A percentile compares a stretch with the other conserved stretches of the same genome.
Conservation (phyloP, 2,113 vertebrate species). For the Notarius quadriscutis region DNA sequence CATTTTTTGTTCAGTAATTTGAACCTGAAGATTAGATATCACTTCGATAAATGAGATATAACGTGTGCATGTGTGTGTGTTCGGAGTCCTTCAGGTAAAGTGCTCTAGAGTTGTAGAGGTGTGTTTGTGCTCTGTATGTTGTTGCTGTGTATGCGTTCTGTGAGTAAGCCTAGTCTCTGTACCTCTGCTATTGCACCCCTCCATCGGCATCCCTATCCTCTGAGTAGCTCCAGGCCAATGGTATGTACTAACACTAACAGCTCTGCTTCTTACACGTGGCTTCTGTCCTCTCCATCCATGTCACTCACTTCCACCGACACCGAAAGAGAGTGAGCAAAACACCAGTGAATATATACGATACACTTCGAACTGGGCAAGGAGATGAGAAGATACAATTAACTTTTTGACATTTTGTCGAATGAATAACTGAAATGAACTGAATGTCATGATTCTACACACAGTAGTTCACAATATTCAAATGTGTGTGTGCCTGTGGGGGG, state of each 20-base stretch:
- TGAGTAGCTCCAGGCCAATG: conserved; percentile 90
- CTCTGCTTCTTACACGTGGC: conserved; percentile 65
- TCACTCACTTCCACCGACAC: conserved; percentile 47
- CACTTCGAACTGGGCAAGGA: too few relatives aligned
- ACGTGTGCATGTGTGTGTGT: not conserved
- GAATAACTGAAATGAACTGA: not conserved
- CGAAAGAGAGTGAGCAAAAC: conserved; percentile 73
- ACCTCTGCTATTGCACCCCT: conserved; percentile 81
- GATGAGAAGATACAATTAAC: not conserved
- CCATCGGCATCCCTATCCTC: conserved; percentile 83
- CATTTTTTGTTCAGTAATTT: not conserved
- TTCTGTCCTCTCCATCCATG: conserved; percentile 59
- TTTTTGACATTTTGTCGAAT: not conserved
- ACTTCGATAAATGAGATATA: not conserved
- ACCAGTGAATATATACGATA: not conserved
- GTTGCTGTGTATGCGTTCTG: conserved; percentile 77
- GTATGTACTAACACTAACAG: conserved; percentile 87
- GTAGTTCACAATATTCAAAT: not conserved
- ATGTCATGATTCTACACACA: not conserved
- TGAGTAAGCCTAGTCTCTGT: conserved; percentile 96
- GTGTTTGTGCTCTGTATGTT: conserved; percentile 38
- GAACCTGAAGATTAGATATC: not conserved
- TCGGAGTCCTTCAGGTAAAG: conserved; percentile 27
- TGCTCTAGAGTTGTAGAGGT: conserved; percentile 10
- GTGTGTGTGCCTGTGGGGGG: too few relatives aligned